A percentile compares a stretch with the other conserved stretches of the same genome.
phyloP scores from a whole-genome alignment of 2,113 vertebrate genomes.

The Bucco capensis region DNA sequence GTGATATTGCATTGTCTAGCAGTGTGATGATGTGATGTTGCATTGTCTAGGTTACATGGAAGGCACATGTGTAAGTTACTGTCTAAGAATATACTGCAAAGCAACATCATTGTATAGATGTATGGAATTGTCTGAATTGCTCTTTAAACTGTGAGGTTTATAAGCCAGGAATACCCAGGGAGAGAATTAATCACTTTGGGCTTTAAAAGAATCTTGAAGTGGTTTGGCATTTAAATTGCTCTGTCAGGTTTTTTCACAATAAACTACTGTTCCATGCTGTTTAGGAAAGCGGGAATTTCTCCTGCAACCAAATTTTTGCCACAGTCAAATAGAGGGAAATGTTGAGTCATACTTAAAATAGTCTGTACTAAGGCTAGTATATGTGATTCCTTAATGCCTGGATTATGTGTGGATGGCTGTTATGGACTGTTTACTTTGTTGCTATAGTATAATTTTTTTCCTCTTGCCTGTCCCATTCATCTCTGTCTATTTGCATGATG shows the following conservation, averaged over 20 bases:
- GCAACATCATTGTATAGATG: neutral
- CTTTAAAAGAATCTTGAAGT: conserved; percentile 29
- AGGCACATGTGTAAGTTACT: neutral
- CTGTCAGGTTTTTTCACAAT: neutral
- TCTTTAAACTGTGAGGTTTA: neutral
- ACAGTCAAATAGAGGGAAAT: neutral
- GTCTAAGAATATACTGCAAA: neutral
- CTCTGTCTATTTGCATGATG: neutral
- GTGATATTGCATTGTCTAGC: neutral
- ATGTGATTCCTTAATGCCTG: neutral
- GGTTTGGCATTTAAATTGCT: conserved; percentile 20
- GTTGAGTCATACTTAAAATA: neutral
- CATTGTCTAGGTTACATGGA: conserved; percentile 2
- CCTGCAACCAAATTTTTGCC: neutral
- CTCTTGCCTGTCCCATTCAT: neutral
- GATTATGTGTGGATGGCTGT: neutral
- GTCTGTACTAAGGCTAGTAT: neutral
- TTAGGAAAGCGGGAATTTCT: neutral
- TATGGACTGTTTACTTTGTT: neutral
- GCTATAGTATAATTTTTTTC: neutral
- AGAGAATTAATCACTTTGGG: conserved; percentile 23
- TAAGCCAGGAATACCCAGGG: neutral
- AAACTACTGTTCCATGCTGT: neutral
- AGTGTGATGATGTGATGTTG: neutral
- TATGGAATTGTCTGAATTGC: conserved; percentile 8